Base-by-base conservation (phyloP, 35 echinoderm and acorn worm species). In the Acanthaster planci region DNA sequence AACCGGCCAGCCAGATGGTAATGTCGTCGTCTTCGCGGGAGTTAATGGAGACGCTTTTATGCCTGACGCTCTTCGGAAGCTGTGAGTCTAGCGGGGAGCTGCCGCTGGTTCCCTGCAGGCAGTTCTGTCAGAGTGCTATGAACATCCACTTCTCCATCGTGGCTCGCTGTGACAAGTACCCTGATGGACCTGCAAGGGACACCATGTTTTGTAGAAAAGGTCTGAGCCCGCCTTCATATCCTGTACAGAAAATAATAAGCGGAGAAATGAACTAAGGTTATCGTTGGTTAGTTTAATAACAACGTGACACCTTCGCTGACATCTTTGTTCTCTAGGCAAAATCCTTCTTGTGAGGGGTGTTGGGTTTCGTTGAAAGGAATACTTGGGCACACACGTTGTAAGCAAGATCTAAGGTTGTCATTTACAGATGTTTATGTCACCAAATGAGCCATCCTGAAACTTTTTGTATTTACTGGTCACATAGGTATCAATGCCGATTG, bases 191-290 rank as follows among this genome's bases (percentile, higher is more conserved):
- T 34, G 30, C 64, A 10, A 72, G 64, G 26, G 34, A n/a, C 23
- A 34, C 23, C 23, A 29, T 72, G 29, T 72, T 6, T 16, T 72
- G 64, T 72, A 72, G 64, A 72, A 72, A 72, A 72, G 64, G 64
- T 72, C 23, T 47, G 42, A 47, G 12, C 12, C 4, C 4, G 4
- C 12, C 4, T 12, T 6, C 4, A 47, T 47, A 6, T 47, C 12
- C 42, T 47, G 42, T 47, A 47, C 12, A n/a, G n/a, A n/a, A n/a
- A n/a, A n/a, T n/a, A n/a, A n/a, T n/a, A n/a, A n/a, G n/a, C n/a
- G n/a, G n/a, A n/a, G n/a, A n/a, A n/a, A n/a, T n/a, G n/a, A n/a
- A n/a, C n/a, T n/a, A n/a, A n/a, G n/a, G n/a, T n/a, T n/a, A n/a
- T n/a, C n/a, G n/a, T n/a, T n/a, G n/a, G n/a, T n/a, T n/a, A n/a